phyloP scores from a whole-genome alignment of 2,888 invertebrate species.

The Amiota communis region DNA sequence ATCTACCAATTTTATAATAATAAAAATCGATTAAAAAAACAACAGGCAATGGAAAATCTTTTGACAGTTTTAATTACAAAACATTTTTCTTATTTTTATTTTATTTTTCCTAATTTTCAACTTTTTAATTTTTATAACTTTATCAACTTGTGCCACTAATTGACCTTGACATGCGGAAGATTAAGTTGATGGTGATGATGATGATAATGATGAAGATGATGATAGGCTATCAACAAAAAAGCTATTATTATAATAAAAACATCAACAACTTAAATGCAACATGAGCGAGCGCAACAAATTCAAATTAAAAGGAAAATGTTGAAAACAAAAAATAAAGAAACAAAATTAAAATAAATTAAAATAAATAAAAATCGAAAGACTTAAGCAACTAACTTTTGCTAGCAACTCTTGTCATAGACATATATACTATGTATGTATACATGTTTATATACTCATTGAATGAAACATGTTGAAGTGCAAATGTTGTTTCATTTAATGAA shows the following conservation, averaged over 20 bases:
- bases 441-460: background rate
- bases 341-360: slow-evolving; percentile 1
- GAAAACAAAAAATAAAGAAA: background rate
- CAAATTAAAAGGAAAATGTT: background rate
- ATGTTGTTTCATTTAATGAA: slow-evolving; percentile 18
- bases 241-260: background rate
- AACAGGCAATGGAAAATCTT: no score
- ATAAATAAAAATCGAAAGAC: slow-evolving; percentile 37
- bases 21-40: no score
- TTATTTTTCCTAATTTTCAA: slow-evolving; percentile 56
- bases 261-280: background rate
- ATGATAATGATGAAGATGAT: background rate
- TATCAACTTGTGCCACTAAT: slow-evolving; percentile 48
- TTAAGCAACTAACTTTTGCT: slow-evolving; percentile 37
- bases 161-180: slow-evolving; percentile 66
- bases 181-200: slow-evolving; percentile 17
- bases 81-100: background rate
- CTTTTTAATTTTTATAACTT: slow-evolving; percentile 66
- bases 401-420: background rate
- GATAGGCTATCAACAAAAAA: slow-evolving; percentile 5
- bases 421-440: background rate
- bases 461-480: slow-evolving; percentile 1
- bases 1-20: no score
- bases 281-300: background rate
- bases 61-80: no score